phyloP scores from a whole-genome alignment of 2,888 invertebrate genomes.

The Eupeodes latifasciatus region DNA sequence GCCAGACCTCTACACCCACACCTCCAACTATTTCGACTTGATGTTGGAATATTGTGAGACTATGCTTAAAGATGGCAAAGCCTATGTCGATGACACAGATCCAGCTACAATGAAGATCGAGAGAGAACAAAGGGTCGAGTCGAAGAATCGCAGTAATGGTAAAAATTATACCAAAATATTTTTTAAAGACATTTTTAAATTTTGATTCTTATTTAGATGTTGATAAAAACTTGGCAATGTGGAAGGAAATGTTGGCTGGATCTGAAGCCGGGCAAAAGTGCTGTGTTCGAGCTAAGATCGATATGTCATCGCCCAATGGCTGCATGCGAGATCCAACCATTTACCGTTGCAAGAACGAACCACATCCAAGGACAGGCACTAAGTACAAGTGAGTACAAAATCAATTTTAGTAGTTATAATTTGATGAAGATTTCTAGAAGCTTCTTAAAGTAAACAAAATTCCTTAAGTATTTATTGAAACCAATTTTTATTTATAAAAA shows the following conservation, averaged over 20 bases:
- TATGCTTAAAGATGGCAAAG: constrained; percentile 94
- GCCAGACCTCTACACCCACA: constrained; percentile 96
- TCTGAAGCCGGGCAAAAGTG: constrained; percentile 92
- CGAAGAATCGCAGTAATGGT: constrained; percentile 94
- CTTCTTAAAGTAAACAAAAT: too few species aligned
- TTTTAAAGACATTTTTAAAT: neutral
- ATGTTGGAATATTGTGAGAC: constrained; percentile 95
- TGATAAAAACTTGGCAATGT: constrained; percentile 93
- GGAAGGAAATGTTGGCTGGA: constrained; percentile 98
- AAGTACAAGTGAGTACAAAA: constrained; percentile 92
- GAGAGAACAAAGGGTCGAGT: constrained; percentile 94
- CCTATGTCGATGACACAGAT: constrained; percentile 98
- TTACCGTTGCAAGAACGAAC: constrained; percentile 98
- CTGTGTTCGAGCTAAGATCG: constrained; percentile 98
- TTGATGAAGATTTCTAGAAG: neutral
- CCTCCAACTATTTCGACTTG: constrained; percentile 98
- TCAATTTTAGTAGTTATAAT: neutral
- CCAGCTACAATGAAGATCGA: constrained; percentile 97
- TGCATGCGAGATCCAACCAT: constrained; percentile 99
- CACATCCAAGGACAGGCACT: constrained; percentile 95
- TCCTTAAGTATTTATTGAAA: too few species aligned
- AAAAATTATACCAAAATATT: constrained; percentile 80
- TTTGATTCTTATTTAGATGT: constrained; percentile 86
- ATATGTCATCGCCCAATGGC: constrained; percentile 98
- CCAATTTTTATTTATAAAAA: too few species aligned